Conservation (phyloP, 1,140 invertebrate genomes). For the Pseudomyrmex pallidus region DNA sequence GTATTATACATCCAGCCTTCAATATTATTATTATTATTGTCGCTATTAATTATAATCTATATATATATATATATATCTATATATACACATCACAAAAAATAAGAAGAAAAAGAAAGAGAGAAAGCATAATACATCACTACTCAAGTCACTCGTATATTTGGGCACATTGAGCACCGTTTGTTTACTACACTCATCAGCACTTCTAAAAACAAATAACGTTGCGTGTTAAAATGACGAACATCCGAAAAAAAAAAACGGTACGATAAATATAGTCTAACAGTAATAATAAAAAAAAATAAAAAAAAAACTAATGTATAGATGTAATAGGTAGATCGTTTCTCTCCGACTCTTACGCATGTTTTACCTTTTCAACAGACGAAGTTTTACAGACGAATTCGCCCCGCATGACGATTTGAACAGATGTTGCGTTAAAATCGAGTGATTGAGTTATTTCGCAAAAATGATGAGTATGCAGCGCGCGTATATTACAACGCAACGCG, state of each 20-base stretch:
- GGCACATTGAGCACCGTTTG: conserved; percentile 72
- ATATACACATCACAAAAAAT: conserved; percentile 24
- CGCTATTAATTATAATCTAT: conserved; percentile 72
- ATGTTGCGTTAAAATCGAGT: conserved; percentile 52
- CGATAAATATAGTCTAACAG: conserved; percentile 46
- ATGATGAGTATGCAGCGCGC: conserved; percentile 26
- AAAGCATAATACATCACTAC: conserved; percentile 73
- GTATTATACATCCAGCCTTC: conserved; percentile 73
- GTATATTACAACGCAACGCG: conserved; percentile 38
- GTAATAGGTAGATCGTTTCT: conserved; percentile 57
- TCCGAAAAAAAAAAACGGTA: conserved; percentile 46
- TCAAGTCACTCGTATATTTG: conserved; percentile 68
- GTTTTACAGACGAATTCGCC: conserved; percentile 38
- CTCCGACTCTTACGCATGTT: conserved; percentile 64
- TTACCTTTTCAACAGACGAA: conserved; percentile 49
- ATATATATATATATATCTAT: background rate
- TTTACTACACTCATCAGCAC: conserved; percentile 70
- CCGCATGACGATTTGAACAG: conserved; percentile 39
- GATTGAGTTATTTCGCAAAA: conserved; percentile 65
- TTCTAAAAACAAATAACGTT: conserved; percentile 50
- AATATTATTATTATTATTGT: conserved; percentile 72
- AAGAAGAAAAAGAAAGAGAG: background rate
- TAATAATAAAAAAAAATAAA: conserved; percentile 45
- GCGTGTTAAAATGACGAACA: conserved; percentile 50
- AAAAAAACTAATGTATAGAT: conserved; percentile 55